Conservation (phyloP, 2,113 vertebrate genomes). For the Poecile atricapillus region DNA sequence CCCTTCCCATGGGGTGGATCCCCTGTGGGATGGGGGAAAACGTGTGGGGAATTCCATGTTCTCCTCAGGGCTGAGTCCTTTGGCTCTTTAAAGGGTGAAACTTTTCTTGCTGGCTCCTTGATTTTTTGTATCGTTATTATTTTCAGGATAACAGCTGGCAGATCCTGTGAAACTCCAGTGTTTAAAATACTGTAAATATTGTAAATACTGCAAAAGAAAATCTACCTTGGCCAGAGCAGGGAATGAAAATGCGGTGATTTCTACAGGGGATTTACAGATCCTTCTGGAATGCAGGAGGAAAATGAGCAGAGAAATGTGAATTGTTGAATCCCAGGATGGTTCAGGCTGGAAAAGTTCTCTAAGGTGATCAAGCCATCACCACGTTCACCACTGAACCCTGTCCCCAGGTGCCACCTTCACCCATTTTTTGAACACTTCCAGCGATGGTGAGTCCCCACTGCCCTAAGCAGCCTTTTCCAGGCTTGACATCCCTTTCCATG, state of each 20-base stretch:
- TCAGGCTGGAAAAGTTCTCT: not conserved
- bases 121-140: not conserved
- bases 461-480: too few relatives aligned
- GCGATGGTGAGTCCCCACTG: not conserved
- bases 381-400: not conserved
- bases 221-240: not conserved
- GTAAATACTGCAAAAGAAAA: not conserved
- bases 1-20: not conserved
- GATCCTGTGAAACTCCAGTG: not conserved
- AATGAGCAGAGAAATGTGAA: not conserved
- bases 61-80: not conserved
- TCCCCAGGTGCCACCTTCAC: not conserved
- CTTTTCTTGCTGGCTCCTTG: not conserved
- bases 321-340: not conserved
- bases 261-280: not conserved
- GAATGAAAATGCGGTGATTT: not conserved
- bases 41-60: rapidly evolving
- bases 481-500: not conserved
- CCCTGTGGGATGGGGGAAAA: not conserved
- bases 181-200: not conserved
- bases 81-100: not conserved
- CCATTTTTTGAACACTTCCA: not conserved
- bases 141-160: not conserved
- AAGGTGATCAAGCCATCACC: not conserved
- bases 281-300: not conserved